These are phyloP conservation scores for Euglossa dilemma DNA, from an alignment of 1,140 invertebrate genomes.

Conservation along the genomic window DNA sequence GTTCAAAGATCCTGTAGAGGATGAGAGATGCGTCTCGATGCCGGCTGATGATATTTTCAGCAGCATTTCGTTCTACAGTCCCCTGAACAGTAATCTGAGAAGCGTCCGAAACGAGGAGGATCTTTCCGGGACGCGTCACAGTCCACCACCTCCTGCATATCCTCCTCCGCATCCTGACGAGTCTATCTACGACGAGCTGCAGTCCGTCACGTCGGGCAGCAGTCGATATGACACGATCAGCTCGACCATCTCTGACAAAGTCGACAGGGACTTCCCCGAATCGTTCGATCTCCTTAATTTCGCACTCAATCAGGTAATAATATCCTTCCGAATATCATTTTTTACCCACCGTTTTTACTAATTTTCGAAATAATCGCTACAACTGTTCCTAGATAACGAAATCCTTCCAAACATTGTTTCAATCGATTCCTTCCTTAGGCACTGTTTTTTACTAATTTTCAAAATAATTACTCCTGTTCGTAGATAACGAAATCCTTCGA, in stretches of 20 bases:
- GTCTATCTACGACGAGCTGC: constrained; percentile 84
- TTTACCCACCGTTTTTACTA: too few species aligned
- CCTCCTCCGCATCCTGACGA: constrained; percentile 85
- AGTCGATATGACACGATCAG: constrained; percentile 75
- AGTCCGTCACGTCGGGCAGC: constrained; percentile 80
- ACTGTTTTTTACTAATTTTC: too few species aligned
- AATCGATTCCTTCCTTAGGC: too few species aligned
- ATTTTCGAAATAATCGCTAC: too few species aligned
- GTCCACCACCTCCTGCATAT: constrained; percentile 83
- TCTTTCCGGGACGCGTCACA: constrained; percentile 74
- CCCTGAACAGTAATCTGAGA: constrained; percentile 73
- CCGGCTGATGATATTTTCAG: constrained; percentile 80
- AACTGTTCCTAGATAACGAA: too few species aligned
- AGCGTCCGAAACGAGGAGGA: constrained; percentile 76
- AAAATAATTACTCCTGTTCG: too few species aligned
- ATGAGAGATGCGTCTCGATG: constrained; percentile 77
- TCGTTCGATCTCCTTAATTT: constrained; percentile 67
- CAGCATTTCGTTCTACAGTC: constrained; percentile 81
- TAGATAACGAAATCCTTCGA: too few species aligned
- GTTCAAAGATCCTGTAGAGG: constrained; percentile 46
- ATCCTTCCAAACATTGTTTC: too few species aligned
- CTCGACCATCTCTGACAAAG: constrained; percentile 76
- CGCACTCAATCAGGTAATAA: constrained; percentile 61
- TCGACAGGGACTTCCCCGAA: constrained; percentile 80
- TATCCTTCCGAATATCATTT: background rate